Conservation (phyloP, 2,113 vertebrate species). For the Engystomops pustulosus region DNA sequence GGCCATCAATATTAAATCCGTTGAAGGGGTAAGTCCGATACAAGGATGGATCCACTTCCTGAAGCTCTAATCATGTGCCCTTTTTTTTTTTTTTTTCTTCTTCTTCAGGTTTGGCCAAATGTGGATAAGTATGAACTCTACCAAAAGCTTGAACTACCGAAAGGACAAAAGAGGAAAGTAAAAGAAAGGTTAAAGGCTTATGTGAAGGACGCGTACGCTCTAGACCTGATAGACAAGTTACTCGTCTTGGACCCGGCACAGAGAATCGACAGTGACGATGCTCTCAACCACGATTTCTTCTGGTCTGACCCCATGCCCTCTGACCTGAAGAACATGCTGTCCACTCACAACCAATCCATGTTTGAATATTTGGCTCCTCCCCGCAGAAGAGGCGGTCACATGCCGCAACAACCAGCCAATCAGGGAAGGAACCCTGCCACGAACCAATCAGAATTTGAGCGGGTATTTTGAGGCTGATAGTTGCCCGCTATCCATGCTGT, state of each 20-base stretch:
- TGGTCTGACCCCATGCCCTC: conserved; percentile 99
- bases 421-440: conserved; percentile 92
- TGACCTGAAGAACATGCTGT: conserved; percentile 98
- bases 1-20: no score
- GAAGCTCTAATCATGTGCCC: neutral
- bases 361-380: conserved; percentile 96
- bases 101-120: conserved; percentile 86
- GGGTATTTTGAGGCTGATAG: conserved; percentile 82
- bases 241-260: conserved; percentile 93
- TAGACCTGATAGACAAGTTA: conserved; percentile 96
- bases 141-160: conserved; percentile 95
- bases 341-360: conserved; percentile 98
- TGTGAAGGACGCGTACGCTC: conserved; percentile 90
- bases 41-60: neutral
- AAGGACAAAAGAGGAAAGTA: conserved; percentile 97
- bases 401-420: conserved; percentile 93
- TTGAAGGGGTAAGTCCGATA: no score
- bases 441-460: conserved; percentile 95
- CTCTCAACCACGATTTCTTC: conserved; percentile 98
- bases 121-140: conserved; percentile 97
- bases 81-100: neutral
- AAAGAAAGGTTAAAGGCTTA: conserved; percentile 98
- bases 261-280: conserved; percentile 92
- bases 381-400: conserved; percentile 85
- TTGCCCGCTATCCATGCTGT: no score